These are phyloP conservation scores for Cistogaster globosa DNA, from an alignment of 2,888 invertebrate species.

Conservation along the genomic window DNA sequence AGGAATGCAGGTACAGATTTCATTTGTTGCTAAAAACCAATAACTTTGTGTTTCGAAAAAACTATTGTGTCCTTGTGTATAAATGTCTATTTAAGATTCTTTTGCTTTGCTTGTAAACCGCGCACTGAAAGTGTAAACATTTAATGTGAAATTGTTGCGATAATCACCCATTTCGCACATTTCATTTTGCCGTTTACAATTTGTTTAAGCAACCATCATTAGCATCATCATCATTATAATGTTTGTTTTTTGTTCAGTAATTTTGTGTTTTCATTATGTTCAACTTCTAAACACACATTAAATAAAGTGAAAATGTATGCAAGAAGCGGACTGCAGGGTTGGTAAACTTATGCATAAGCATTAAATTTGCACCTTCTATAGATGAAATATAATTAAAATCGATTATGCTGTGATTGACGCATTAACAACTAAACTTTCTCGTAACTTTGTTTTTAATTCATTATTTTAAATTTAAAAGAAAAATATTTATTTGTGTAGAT, in stretches of 20 bases:
- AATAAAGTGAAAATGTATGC: too few species aligned
- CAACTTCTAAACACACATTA: too few species aligned
- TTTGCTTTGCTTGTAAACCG: constrained; percentile 6
- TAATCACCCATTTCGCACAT: constrained; percentile 56
- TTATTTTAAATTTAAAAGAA: too few species aligned
- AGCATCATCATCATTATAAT: constrained; percentile 9
- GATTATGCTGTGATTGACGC: too few species aligned
- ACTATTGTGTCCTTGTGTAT: not conserved
- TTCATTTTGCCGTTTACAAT: constrained; percentile 50
- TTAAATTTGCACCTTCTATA: too few species aligned
- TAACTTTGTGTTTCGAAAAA: not conserved
- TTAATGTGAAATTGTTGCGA: constrained; percentile 28
- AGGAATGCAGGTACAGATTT: not conserved
- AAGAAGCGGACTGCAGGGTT: too few species aligned
- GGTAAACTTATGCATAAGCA: too few species aligned
- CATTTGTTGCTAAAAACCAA: not conserved
- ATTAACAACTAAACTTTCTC: too few species aligned
- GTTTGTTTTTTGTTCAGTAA: constrained; percentile 34
- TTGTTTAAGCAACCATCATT: constrained; percentile 29
- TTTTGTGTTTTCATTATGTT: not conserved
- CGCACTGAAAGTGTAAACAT: constrained; percentile 41
- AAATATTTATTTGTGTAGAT: too few species aligned
- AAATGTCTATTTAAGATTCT: not conserved
- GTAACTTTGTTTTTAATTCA: too few species aligned
- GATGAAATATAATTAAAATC: too few species aligned